phyloP scores from a whole-genome alignment of 2,113 vertebrate genomes.

The Percopsis transmontana region DNA sequence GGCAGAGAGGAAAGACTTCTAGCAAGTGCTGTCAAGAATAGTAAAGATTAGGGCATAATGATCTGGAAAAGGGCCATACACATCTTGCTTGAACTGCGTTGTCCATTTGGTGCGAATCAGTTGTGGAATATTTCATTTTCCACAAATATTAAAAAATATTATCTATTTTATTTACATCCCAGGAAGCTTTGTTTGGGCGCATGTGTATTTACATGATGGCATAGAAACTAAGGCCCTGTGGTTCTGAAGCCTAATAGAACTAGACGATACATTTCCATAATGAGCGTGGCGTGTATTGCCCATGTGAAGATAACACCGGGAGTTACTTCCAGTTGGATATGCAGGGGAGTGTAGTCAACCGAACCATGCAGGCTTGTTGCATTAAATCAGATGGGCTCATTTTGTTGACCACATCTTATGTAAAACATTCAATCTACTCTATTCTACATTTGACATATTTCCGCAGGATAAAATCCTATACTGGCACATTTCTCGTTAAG shows the following conservation, averaged over 20 bases:
- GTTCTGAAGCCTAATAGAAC: conserved; percentile 25
- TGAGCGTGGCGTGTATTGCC: conserved; percentile 18
- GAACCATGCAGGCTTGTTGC: too few relatives aligned
- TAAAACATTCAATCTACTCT: not conserved
- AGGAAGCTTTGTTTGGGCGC: conserved; percentile 4
- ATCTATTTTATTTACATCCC: not conserved
- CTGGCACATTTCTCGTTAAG: too few relatives aligned
- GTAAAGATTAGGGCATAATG: not conserved
- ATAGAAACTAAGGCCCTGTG: conserved; percentile 8
- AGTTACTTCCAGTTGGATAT: conserved; percentile 31
- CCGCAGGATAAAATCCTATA: too few relatives aligned
- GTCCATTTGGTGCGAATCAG: not conserved
- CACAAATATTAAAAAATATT: not conserved
- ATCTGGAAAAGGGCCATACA: not conserved
- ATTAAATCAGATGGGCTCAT: not conserved
- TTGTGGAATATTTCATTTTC: not conserved
- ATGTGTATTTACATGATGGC: conserved; percentile 31
- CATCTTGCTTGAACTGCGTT: not conserved
- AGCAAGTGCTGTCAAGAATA: not conserved
- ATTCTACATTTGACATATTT: too few relatives aligned
- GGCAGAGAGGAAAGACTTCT: not conserved
- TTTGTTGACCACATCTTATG: not conserved
- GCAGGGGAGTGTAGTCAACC: not conserved
- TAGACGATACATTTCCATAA: conserved; percentile 51
- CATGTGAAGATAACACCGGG: not conserved